phyloP scores from a whole-genome alignment of 2,113 vertebrate genomes.

The Porphyrio hochstetteri region DNA sequence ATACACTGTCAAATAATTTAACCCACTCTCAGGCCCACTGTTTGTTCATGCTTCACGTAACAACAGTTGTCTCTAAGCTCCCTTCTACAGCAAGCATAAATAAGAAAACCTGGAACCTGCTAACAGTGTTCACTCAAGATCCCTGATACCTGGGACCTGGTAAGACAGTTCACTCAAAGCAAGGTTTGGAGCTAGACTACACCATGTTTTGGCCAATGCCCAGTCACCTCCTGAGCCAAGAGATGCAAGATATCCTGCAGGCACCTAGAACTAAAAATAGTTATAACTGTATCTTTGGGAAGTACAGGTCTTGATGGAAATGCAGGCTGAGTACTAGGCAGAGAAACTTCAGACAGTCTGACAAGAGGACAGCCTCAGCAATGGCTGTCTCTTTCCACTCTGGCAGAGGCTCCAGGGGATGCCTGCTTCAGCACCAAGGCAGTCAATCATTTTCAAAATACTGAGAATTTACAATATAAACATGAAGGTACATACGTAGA shows the following conservation, averaged over 20 bases:
- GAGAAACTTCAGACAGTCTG: neutral
- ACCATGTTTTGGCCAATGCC: neutral
- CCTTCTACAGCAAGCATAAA: neutral
- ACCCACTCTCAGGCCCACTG: neutral
- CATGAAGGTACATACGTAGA: rapidly evolving
- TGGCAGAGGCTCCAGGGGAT: neutral
- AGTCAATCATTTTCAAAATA: neutral
- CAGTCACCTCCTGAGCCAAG: neutral
- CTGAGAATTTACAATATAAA: neutral
- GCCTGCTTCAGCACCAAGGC: neutral
- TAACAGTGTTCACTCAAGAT: neutral
- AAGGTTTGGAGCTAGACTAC: neutral
- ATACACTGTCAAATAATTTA: neutral
- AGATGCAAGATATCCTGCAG: neutral
- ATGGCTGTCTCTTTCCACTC: neutral
- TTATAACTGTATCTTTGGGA: neutral
- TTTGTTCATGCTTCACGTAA: neutral
- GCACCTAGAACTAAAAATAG: neutral
- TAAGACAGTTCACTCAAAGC: neutral
- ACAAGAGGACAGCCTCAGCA: neutral
- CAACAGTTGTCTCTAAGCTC: neutral
- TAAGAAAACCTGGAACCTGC: neutral
- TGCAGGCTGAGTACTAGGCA: neutral
- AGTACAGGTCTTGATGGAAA: neutral
- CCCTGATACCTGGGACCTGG: neutral